These are phyloP conservation scores for Mustelus asterias DNA, from an alignment of 2,113 vertebrate genomes.

Conservation along the genomic window DNA sequence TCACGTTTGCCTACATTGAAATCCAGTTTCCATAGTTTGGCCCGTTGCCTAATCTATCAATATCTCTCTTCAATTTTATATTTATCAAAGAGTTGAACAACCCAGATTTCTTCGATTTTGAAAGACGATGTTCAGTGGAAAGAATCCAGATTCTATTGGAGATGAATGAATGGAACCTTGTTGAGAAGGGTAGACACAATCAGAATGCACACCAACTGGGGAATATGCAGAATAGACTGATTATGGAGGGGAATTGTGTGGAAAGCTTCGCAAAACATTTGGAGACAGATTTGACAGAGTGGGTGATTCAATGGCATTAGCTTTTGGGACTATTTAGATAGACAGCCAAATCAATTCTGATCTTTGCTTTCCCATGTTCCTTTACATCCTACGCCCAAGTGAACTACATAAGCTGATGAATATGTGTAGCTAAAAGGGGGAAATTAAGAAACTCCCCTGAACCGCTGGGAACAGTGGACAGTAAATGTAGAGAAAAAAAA, in stretches of 20 bases:
- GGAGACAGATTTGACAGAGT: neutral
- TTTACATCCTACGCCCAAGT: neutral
- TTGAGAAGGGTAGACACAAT: neutral
- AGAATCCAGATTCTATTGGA: neutral
- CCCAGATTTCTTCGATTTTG: neutral
- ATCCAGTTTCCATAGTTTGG: too few species aligned
- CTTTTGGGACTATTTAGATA: neutral
- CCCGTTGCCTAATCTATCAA: too few species aligned
- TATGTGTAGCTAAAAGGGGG: neutral
- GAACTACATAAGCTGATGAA: neutral
- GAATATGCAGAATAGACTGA: neutral
- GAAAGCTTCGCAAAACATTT: neutral
- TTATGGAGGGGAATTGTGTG: neutral
- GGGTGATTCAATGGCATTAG: neutral
- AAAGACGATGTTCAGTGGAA: neutral
- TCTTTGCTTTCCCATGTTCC: neutral
- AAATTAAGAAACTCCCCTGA: neutral
- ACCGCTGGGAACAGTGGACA: neutral
- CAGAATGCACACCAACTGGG: neutral
- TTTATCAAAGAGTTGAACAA: neutral
- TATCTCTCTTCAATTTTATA: too few species aligned
- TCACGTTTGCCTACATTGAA: too few species aligned
- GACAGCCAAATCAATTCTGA: neutral
- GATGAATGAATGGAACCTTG: neutral
- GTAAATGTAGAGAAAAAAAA: neutral